Evolutionary conservation across 2,797 vertebrate species (phyloP), one percentile per base, ranked within the genome.

Genomic region (Enteromius thamalakanensis): DNA sequence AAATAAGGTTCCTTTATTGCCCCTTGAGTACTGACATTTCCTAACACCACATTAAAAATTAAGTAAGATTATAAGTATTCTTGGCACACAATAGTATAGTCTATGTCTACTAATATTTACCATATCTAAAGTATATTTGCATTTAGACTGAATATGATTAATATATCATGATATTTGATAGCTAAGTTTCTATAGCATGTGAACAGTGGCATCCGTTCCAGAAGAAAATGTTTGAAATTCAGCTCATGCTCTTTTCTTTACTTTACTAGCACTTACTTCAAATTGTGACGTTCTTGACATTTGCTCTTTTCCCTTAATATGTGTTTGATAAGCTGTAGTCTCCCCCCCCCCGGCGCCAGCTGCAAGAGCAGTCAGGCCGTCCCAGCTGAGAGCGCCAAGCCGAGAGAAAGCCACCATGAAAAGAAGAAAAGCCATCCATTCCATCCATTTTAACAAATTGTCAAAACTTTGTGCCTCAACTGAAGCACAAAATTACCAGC

Each of bases 311-410:
- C 47, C 17, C 65, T 64, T 55, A 23, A 76, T 76, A 64, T 65
- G 80, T 75, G 17, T 64, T 74, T 76, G 72, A 82, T 74, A 80
- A 70, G 67, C 69, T 81, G 67, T 45, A 62, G 40, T 62, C 68
- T 71, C 6, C 34, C 34, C 34, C 47, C 6, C 29, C 26, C 68
- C 26, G 19, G 67, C 9, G 6, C 7, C 26, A 49, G 69, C 23
- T 42, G 49, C 51, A 45, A 67, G 23, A 58, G 23, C 58, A 58
- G 34, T n/a, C 53, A 49, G 29, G 47, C 37, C 15, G 4, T 34
- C 70, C 42, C 55, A 81, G 37, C 51, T 23, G 23, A 37, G 49
- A 74, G 71, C 1, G 49, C n/a, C 47, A 42, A 81, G 42, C 53
- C 42, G 42, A 65, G 80, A 81, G 70, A 67, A 81, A 74, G 45